These are phyloP conservation scores for Lanius collurio DNA, from an alignment of 2,113 vertebrate species.

Conservation along the genomic window DNA sequence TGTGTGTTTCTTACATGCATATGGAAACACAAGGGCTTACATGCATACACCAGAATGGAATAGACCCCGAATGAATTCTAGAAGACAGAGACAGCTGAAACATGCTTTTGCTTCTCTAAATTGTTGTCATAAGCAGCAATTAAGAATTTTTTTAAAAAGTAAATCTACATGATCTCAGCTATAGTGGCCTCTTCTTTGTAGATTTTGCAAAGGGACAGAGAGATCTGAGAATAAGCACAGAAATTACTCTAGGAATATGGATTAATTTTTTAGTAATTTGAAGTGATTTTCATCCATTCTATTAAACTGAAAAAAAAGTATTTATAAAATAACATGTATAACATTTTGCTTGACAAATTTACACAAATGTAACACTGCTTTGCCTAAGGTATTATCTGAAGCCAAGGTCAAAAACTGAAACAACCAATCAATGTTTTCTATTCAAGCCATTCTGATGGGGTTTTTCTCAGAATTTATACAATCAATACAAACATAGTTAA, in stretches of 20 bases:
- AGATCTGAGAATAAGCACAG: neutral
- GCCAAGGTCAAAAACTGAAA: neutral
- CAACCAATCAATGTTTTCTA: neutral
- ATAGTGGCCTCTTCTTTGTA: neutral
- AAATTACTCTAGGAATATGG: neutral
- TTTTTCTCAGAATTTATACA: neutral
- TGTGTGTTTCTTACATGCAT: neutral
- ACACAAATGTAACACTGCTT: fast-evolving
- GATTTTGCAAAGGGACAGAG: neutral
- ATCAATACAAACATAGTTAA: neutral
- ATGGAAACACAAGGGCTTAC: neutral
- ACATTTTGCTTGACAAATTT: neutral
- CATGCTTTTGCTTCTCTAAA: neutral
- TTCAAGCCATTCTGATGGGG: neutral
- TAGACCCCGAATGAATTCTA: neutral
- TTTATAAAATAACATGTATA: neutral
- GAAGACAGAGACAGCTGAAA: neutral
- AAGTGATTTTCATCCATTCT: neutral
- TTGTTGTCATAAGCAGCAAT: neutral
- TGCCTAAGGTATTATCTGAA: neutral
- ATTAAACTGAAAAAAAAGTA: neutral
- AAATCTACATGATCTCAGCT: neutral
- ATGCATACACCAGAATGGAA: neutral
- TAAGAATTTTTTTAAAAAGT: neutral
- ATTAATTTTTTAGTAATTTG: neutral